A percentile compares a stretch with the other conserved stretches of the same genome.
These are phyloP conservation scores for Panthera tigris DNA, from an alignment of 2,113 vertebrate species.

Conservation along the genomic window DNA sequence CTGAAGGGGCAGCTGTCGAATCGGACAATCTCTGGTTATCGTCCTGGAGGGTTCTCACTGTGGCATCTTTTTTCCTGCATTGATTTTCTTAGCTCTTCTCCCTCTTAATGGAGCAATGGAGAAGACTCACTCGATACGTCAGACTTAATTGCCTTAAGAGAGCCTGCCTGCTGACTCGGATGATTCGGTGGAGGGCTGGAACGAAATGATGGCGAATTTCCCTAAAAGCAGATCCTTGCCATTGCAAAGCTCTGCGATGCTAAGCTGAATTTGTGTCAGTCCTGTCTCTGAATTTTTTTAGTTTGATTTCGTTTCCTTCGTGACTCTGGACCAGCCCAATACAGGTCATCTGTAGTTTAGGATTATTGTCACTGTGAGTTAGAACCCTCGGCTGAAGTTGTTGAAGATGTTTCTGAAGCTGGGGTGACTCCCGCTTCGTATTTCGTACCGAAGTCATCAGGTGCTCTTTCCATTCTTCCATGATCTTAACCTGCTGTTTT, in stretches of 20 bases:
- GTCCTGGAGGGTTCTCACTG: slow-evolving; percentile 90
- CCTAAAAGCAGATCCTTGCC: slow-evolving; percentile 89
- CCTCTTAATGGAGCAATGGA: slow-evolving; percentile 79
- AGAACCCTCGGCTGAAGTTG: slow-evolving; percentile 90
- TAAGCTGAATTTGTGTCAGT: slow-evolving; percentile 90
- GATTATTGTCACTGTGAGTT: slow-evolving; percentile 89
- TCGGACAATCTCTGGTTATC: slow-evolving; percentile 88
- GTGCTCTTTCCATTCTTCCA: slow-evolving; percentile 94
- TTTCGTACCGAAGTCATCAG: slow-evolving; percentile 92
- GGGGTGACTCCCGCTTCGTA: slow-evolving; percentile 92
- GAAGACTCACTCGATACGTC: slow-evolving; percentile 62
- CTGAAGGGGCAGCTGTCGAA: slow-evolving; percentile 84
- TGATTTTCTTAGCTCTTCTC: slow-evolving; percentile 80
- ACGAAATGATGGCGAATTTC: slow-evolving; percentile 82
- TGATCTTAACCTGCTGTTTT: slow-evolving; percentile 93
- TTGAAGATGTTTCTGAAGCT: slow-evolving; percentile 91
- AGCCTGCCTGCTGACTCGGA: background rate
- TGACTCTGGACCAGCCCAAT: slow-evolving; percentile 89
- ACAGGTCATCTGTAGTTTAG: slow-evolving; percentile 86
- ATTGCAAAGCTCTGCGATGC: slow-evolving; percentile 88
- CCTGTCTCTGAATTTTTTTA: slow-evolving; percentile 88
- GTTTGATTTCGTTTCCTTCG: slow-evolving; percentile 89
- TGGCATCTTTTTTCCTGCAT: slow-evolving; percentile 86
- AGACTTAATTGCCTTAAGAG: background rate
- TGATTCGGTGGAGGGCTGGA: slow-evolving; percentile 43